A percentile compares a stretch with the other conserved stretches of the same genome.
Conservation (phyloP, 1,140 invertebrate genomes). For the Drosophila bipectinata region DNA sequence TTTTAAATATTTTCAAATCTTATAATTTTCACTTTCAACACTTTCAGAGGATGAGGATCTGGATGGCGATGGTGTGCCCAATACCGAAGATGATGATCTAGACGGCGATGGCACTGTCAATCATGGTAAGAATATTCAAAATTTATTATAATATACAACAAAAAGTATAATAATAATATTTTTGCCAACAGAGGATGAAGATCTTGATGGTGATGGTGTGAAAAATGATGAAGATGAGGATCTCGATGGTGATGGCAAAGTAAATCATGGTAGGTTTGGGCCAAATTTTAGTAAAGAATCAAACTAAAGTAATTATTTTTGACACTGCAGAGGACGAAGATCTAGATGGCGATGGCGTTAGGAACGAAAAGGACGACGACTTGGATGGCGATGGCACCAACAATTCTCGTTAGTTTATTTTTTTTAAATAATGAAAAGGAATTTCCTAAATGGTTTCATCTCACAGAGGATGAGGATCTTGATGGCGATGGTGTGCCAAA, state of each 20-base stretch:
- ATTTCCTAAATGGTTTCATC: background rate
- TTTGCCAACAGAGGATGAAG: slow-evolving; percentile 51
- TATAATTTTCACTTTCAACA: background rate
- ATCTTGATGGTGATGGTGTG: slow-evolving; percentile 83
- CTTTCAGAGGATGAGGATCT: slow-evolving; percentile 68
- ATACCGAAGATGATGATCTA: slow-evolving; percentile 74
- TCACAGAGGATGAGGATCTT: slow-evolving; percentile 67
- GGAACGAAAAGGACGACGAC: slow-evolving; percentile 81
- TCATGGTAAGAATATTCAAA: slow-evolving; percentile 48
- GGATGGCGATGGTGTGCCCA: slow-evolving; percentile 75
- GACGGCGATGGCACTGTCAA: slow-evolving; percentile 76
- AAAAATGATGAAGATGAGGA: slow-evolving; percentile 69
- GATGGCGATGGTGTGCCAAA: slow-evolving; percentile 83
- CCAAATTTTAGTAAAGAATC: slow-evolving; percentile 78
- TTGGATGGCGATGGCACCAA: slow-evolving; percentile 71
- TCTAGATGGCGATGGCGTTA: slow-evolving; percentile 75
- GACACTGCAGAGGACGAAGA: slow-evolving; percentile 68
- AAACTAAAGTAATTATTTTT: too few relatives aligned
- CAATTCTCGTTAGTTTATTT: slow-evolving; percentile 50
- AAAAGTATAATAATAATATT: background rate
- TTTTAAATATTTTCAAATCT: background rate
- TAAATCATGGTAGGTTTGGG: slow-evolving; percentile 77
- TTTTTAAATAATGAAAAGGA: background rate
- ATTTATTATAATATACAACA: slow-evolving; percentile 5
- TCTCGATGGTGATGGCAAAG: slow-evolving; percentile 68